Conservation (phyloP, 1,140 invertebrate genomes). For the Potamilus streckersoni region DNA sequence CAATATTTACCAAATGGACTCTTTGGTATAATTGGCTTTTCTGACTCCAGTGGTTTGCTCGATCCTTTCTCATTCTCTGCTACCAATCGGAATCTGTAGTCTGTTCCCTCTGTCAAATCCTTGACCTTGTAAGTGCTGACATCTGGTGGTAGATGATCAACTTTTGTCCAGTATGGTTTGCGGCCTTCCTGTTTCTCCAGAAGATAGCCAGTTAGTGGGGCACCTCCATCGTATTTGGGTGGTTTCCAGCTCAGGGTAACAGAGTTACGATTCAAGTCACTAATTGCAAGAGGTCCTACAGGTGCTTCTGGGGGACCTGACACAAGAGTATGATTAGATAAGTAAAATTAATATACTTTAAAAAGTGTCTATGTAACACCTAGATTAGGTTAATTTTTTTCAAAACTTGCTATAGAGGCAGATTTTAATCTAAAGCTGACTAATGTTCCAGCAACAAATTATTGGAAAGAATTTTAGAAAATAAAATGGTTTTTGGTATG, state of each 20-base stretch:
- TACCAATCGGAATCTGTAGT: slow-evolving; percentile 92
- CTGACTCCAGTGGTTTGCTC: slow-evolving; percentile 83
- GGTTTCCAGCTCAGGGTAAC: slow-evolving; percentile 61
- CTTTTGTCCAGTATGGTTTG: slow-evolving; percentile 86
- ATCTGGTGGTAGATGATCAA: slow-evolving; percentile 44
- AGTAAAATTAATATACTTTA: too few species aligned
- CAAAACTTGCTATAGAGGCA: too few species aligned
- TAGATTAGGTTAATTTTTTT: too few species aligned
- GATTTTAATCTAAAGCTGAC: too few species aligned
- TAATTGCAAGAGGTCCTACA: slow-evolving; percentile 80
- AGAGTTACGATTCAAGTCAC: slow-evolving; percentile 67
- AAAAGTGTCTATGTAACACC: too few species aligned
- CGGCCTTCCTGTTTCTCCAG: slow-evolving; percentile 72
- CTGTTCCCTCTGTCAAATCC: slow-evolving; percentile 81
- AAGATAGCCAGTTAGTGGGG: slow-evolving; percentile 61
- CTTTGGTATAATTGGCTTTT: slow-evolving; percentile 81
- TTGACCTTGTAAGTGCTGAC: slow-evolving; percentile 83
- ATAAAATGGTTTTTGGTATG: too few species aligned
- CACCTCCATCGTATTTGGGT: slow-evolving; percentile 62
- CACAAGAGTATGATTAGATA: not conserved
- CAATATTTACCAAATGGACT: slow-evolving; percentile 88
- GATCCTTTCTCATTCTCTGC: slow-evolving; percentile 88
- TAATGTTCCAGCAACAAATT: too few species aligned
- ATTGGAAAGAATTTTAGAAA: too few species aligned
- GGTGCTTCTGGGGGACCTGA: slow-evolving; percentile 82